Evolutionary conservation across 2,888 invertebrate species (phyloP).

Genomic region (Drosophila meridionalis): DNA sequence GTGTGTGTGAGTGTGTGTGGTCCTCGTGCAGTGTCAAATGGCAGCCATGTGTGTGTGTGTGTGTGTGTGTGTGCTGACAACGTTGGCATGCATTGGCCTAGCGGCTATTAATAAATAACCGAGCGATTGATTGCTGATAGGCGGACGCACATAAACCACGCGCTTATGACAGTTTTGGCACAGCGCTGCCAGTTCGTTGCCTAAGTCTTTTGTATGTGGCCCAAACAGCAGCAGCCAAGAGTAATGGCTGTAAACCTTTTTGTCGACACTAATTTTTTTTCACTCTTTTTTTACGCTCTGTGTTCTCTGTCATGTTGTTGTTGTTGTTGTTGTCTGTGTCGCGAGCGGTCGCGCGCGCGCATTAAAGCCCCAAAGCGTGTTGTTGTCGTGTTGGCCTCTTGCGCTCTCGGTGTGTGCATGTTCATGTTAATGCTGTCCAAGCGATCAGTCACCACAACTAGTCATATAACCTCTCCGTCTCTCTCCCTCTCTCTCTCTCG

Average conservation of each 20-base stretch:
- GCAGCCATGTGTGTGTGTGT: slow-evolving; percentile 26
- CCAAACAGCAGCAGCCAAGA: slow-evolving; percentile 67
- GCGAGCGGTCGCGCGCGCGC: slow-evolving; percentile 75
- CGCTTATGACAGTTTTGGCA: slow-evolving; percentile 80
- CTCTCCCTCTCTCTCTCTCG: not conserved
- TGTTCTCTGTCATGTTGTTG: not conserved
- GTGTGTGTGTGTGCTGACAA: slow-evolving; percentile 40
- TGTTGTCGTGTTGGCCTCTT: slow-evolving; percentile 49
- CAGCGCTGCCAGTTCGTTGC: slow-evolving; percentile 69
- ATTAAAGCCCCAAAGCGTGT: slow-evolving; percentile 72
- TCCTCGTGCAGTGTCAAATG: slow-evolving; percentile 53
- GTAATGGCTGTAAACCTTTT: slow-evolving; percentile 84
- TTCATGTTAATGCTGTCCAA: slow-evolving; percentile 79
- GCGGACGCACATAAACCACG: slow-evolving; percentile 69
- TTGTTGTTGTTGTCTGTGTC: slow-evolving; percentile 38
- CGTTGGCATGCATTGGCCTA: slow-evolving; percentile 40
- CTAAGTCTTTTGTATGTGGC: slow-evolving; percentile 76
- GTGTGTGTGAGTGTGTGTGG: slow-evolving; percentile 44
- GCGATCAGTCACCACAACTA: slow-evolving; percentile 76
- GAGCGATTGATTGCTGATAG: slow-evolving; percentile 77
- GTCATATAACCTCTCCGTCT: slow-evolving; percentile 22
- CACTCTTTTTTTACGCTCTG: slow-evolving; percentile 27
- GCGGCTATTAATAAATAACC: slow-evolving; percentile 72
- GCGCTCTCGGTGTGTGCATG: slow-evolving; percentile 60
- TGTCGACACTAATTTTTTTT: slow-evolving; percentile 84